Conservation (phyloP, 2,113 vertebrate genomes). For the Machaerirhynchus nigripectus region DNA sequence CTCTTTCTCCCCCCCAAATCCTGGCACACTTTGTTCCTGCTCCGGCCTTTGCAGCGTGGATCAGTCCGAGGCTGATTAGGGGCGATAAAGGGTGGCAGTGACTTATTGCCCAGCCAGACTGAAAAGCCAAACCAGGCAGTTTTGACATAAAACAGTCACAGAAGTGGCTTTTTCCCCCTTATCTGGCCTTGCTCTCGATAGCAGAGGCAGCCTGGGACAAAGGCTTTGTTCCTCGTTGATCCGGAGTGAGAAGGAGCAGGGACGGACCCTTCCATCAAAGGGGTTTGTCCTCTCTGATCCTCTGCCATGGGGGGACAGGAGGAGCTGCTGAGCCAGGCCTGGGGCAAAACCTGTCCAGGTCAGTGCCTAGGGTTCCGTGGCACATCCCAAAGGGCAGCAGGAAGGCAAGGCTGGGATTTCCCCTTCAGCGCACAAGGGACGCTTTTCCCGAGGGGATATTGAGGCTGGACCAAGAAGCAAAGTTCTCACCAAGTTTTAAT, state of each 20-base stretch:
- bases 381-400: background rate
- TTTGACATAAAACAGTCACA: background rate
- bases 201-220: background rate
- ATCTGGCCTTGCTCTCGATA: background rate
- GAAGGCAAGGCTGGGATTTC: background rate
- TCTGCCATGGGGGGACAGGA: background rate
- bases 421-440: background rate
- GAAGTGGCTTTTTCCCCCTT: background rate
- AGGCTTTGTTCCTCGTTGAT: background rate
- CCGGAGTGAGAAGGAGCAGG: background rate
- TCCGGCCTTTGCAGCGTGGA: background rate
- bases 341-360: fast-evolving
- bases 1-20: background rate
- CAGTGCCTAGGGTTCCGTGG: background rate
- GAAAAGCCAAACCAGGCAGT: background rate
- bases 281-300: background rate
- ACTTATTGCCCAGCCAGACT: background rate
- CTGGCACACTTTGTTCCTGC: background rate
- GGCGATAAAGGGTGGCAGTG: background rate
- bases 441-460: fast-evolving
- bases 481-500: background rate
- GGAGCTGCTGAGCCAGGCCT: background rate
- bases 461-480: background rate
- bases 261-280: background rate
- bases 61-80: background rate